phyloP scores from a whole-genome alignment of 2,888 invertebrate genomes.

The Glaucopsyche alexis region DNA sequence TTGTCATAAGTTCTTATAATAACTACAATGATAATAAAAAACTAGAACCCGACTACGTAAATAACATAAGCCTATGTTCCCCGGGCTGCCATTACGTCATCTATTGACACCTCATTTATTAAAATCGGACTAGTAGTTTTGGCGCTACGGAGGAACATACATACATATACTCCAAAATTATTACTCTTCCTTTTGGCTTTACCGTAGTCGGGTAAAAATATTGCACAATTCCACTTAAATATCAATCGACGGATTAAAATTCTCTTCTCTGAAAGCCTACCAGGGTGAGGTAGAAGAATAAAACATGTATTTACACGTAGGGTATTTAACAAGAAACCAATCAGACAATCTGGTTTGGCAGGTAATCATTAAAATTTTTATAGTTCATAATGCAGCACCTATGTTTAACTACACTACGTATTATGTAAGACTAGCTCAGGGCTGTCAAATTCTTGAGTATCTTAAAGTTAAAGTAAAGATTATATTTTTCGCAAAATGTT shows the following conservation, averaged over 20 bases:
- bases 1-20: too few species aligned
- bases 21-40: too few species aligned
- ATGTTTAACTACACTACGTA: not conserved
- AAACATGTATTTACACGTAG: not conserved
- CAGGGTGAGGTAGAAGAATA: not conserved
- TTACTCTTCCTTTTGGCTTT: too few species aligned
- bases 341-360: conserved; percentile 20
- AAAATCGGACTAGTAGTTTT: too few species aligned
- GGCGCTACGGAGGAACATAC: too few species aligned
- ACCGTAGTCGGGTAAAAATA: too few species aligned
- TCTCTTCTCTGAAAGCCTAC: not conserved
- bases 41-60: too few species aligned
- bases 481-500: not conserved
- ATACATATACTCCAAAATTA: too few species aligned
- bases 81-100: too few species aligned
- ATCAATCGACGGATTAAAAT: not conserved
- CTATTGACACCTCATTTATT: too few species aligned
- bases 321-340: conserved; percentile 3
- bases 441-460: not conserved
- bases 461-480: not conserved
- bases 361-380: conserved; percentile 9
- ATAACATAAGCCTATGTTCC: too few species aligned
- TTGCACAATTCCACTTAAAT: not conserved
- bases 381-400: conserved; percentile 21
- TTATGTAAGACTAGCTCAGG: not conserved